Evolutionary conservation across 2,888 invertebrate species (phyloP).

Genomic region (Xylophagus ater): DNA sequence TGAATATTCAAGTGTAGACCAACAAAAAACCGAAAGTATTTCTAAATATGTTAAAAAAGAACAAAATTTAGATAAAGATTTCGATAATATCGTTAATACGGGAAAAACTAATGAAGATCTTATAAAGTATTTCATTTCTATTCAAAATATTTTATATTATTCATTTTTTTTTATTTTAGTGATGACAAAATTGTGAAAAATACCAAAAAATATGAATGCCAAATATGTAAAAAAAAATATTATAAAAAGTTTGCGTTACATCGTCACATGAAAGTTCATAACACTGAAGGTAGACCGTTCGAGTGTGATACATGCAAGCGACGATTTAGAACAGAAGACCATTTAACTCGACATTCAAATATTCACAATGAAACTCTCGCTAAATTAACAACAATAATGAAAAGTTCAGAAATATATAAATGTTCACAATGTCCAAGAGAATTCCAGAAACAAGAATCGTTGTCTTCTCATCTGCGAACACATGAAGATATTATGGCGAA

Average conservation of each 20-base stretch:
- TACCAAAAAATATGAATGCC: too few species aligned
- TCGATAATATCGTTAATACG: too few species aligned
- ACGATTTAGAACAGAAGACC: slow-evolving; percentile 24
- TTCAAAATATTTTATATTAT: too few species aligned
- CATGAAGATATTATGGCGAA: slow-evolving; percentile 25
- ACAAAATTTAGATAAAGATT: too few species aligned
- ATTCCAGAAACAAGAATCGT: slow-evolving; percentile 43
- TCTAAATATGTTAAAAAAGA: too few species aligned
- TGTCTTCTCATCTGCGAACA: slow-evolving; percentile 39
- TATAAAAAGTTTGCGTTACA: slow-evolving; percentile 37
- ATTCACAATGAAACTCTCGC: slow-evolving; percentile 22
- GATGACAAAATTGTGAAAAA: too few species aligned
- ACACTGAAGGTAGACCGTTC: slow-evolving; percentile 22
- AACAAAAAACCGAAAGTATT: too few species aligned
- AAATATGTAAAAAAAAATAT: too few species aligned
- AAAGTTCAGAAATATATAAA: slow-evolving; percentile 22
- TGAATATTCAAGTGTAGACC: too few species aligned
- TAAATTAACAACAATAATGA: slow-evolving; percentile 4
- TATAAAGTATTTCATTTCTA: too few species aligned
- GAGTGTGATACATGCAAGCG: slow-evolving; percentile 24
- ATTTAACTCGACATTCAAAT: slow-evolving; percentile 25
- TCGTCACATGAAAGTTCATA: slow-evolving; percentile 24
- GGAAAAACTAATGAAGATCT: too few species aligned
- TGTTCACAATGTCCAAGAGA: slow-evolving; percentile 44
- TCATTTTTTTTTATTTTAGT: too few species aligned